phyloP scores from a whole-genome alignment of 2,113 vertebrate species.

The Colossoma macropomum region DNA sequence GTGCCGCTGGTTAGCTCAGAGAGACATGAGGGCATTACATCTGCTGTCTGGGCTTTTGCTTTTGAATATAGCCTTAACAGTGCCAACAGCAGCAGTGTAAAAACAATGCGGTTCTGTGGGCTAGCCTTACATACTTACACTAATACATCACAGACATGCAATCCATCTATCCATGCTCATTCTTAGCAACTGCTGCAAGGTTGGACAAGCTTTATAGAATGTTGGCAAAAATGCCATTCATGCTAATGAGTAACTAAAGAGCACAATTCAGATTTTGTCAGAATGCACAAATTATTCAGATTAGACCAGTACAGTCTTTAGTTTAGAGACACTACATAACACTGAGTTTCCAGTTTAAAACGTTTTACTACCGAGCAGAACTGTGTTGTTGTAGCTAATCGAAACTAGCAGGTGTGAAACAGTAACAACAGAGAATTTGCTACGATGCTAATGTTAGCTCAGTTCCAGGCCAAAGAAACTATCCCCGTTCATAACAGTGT shows the following conservation, averaged over 20 bases:
- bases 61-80: not conserved
- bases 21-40: constrained; percentile 12
- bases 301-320: not conserved
- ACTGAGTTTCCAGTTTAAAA: not conserved
- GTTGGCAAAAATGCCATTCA: too few relatives aligned
- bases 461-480: too few relatives aligned
- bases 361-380: not conserved
- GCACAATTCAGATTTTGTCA: too few relatives aligned
- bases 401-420: too few relatives aligned
- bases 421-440: too few relatives aligned
- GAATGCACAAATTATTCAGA: too few relatives aligned
- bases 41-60: not conserved
- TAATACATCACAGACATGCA: not conserved
- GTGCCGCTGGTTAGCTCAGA: constrained; percentile 21
- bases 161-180: not conserved
- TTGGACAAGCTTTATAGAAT: not conserved
- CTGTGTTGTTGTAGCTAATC: not conserved
- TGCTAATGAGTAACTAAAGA: too few relatives aligned
- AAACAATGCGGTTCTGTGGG: not conserved
- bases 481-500: too few relatives aligned
- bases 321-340: too few relatives aligned
- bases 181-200: not conserved
- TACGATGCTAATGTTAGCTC: too few relatives aligned
- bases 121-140: not conserved
- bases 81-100: not conserved